Conservation (phyloP, 2,888 invertebrate genomes). For the Pristionchus japonicus region DNA sequence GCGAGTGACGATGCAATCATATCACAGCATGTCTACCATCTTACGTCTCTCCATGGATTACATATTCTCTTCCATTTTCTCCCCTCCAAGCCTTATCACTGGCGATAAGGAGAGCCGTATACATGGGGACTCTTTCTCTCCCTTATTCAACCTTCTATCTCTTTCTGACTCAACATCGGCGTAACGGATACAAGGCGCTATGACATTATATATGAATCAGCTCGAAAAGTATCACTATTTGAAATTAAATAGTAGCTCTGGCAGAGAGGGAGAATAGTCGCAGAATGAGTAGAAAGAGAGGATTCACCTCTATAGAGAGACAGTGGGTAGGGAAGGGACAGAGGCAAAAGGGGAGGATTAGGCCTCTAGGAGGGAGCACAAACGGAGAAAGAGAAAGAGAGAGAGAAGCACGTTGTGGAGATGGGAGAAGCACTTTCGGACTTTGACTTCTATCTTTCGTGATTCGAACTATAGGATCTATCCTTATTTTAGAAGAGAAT, state of each 20-base stretch:
- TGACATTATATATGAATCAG: too few relatives aligned
- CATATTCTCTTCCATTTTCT: background rate
- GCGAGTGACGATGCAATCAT: background rate
- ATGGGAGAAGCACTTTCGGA: background rate
- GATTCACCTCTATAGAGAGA: background rate
- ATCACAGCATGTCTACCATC: background rate
- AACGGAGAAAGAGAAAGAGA: background rate
- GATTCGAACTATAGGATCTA: too few relatives aligned
- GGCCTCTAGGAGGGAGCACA: slow-evolving; percentile 14
- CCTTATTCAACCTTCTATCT: background rate
- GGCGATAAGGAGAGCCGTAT: background rate
- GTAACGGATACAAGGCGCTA: background rate
- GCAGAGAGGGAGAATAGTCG: background rate
- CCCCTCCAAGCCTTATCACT: background rate
- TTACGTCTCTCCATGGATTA: background rate
- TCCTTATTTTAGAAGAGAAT: too few relatives aligned
- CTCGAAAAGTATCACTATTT: background rate
- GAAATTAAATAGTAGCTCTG: background rate
- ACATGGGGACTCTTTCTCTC: background rate
- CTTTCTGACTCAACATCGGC: background rate
- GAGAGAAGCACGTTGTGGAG: slow-evolving; percentile 1
- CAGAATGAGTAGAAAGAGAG: slow-evolving; percentile 17
- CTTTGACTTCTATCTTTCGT: background rate
- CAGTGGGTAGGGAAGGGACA: slow-evolving; percentile 2
- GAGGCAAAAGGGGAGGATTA: slow-evolving; percentile 3